A percentile compares a stretch with the other conserved stretches of the same genome.
Conservation (phyloP, 2,797 vertebrate genomes). For the Gymnocypris eckloni region DNA sequence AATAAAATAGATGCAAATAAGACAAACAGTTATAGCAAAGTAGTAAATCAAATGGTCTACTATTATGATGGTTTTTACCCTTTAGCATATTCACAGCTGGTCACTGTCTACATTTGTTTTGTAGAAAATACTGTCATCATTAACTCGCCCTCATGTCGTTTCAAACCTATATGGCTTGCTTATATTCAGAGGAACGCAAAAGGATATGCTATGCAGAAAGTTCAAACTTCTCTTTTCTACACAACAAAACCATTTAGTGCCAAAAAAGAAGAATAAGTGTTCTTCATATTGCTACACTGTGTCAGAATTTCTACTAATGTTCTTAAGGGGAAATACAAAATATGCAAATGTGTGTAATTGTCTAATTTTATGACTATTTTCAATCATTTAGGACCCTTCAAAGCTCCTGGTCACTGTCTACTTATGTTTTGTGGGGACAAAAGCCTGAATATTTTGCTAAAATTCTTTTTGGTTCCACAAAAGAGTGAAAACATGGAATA, state of each 20-base stretch:
- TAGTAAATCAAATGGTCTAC: neutral
- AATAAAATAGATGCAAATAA: neutral
- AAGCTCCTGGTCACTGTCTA: too few relatives aligned
- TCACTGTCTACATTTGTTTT: conserved; percentile 1
- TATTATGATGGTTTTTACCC: neutral
- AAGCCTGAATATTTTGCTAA: neutral
- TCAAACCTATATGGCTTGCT: neutral
- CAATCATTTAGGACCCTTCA: too few relatives aligned
- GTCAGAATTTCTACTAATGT: too few relatives aligned
- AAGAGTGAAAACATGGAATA: neutral
- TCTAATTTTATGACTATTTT: too few relatives aligned
- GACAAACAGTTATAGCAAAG: neutral
- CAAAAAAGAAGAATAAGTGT: too few relatives aligned
- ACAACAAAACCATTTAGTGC: neutral
- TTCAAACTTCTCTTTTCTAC: neutral
- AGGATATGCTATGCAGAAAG: neutral
- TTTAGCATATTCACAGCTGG: neutral
- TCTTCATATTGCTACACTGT: too few relatives aligned
- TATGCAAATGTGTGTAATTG: too few relatives aligned
- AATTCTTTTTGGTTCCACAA: neutral
- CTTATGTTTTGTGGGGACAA: neutral
- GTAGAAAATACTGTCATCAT: neutral
- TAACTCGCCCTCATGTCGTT: neutral
- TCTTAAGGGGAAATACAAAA: too few relatives aligned
- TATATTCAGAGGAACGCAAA: neutral